Evolutionary conservation across 2,113 vertebrate genomes (phyloP).

Genomic region (Ageneiosus marmoratus): DNA sequence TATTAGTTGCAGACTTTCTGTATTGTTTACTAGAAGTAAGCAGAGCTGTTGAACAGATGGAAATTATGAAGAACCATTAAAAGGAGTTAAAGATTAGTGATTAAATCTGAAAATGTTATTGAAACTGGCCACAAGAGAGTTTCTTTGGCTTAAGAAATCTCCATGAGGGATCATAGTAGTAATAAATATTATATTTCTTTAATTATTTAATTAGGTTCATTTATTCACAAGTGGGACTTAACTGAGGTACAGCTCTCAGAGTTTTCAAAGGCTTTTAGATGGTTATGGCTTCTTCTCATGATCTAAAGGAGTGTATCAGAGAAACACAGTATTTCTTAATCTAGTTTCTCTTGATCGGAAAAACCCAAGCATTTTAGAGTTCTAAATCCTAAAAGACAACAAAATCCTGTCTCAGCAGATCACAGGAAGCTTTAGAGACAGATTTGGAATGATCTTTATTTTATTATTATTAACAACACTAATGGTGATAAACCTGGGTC

Average conservation of each 20-base stretch:
- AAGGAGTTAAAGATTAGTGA: neutral
- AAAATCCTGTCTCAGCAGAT: neutral
- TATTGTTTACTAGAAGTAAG: neutral
- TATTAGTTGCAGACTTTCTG: neutral
- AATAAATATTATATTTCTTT: neutral
- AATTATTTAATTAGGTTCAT: neutral
- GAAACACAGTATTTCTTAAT: neutral
- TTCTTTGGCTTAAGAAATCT: neutral
- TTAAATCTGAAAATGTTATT: neutral
- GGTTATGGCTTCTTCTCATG: neutral
- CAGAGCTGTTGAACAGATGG: neutral
- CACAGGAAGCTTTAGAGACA: no score
- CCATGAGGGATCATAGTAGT: neutral
- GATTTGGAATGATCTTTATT: no score
- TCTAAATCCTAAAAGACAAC: neutral
- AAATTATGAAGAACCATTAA: slow-evolving; percentile 3
- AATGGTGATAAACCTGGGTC: neutral
- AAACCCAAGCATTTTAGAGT: neutral
- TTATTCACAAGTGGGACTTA: neutral
- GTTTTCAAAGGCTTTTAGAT: neutral
- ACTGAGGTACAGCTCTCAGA: neutral
- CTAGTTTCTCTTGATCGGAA: neutral
- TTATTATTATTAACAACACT: neutral
- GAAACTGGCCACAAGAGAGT: neutral
- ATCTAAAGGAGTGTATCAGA: neutral